Conservation (phyloP, 2,888 invertebrate genomes). For the Drosophila meridiana region DNA sequence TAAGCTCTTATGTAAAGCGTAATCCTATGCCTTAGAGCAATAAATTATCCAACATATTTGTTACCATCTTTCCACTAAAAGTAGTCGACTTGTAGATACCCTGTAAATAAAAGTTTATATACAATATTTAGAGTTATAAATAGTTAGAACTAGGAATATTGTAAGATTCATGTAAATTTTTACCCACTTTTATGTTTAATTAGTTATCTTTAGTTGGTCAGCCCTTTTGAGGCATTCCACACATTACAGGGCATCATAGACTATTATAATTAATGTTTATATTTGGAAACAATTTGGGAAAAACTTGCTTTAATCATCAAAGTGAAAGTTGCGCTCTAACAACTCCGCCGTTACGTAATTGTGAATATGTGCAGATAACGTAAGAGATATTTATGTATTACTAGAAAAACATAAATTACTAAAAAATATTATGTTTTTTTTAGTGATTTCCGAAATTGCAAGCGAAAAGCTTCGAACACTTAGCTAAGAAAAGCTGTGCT, state of each 20-base stretch:
- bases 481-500: conserved; percentile 1
- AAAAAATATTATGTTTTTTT: too few relatives aligned
- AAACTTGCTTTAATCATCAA: conserved; percentile 10
- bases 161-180: not conserved
- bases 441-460: not conserved
- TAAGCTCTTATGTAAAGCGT: not conserved
- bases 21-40: not conserved
- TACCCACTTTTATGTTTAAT: too few relatives aligned
- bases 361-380: conserved; percentile 3
- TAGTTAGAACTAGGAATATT: not conserved
- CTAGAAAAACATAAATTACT: too few relatives aligned
- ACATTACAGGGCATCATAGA: not conserved
- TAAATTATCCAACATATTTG: not conserved
- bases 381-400: not conserved
- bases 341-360: not conserved
- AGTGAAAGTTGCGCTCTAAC: conserved; percentile 33
- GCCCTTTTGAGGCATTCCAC: not conserved
- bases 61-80: not conserved
- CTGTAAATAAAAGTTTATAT: not conserved
- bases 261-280: conserved; percentile 7
- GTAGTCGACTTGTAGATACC: not conserved
- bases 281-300: not conserved
- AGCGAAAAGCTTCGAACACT: conserved; percentile 5
- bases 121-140: too few relatives aligned
- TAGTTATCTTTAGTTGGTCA: not conserved